Percentiles rank a stretch among this genome's conserved stretches.
These are phyloP conservation scores for Lipotes vexillifer DNA, from an alignment of 2,113 vertebrate species.

Conservation along the genomic window DNA sequence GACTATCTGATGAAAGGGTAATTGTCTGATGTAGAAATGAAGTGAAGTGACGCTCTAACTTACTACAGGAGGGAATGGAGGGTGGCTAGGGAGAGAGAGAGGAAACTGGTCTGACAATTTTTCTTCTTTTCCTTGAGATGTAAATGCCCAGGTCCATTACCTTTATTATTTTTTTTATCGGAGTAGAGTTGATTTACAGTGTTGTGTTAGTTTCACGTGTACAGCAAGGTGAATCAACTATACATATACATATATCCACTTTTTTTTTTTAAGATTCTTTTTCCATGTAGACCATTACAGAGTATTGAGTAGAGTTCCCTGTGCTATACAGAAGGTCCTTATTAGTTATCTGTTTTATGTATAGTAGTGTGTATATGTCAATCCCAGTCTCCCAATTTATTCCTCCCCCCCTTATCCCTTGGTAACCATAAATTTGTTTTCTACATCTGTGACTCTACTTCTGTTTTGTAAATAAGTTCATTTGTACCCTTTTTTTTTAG, in stretches of 20 bases:
- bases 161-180: neutral
- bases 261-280: too few relatives aligned
- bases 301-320: too few relatives aligned
- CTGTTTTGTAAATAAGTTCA: too few relatives aligned
- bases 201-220: neutral
- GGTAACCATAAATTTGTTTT: too few relatives aligned
- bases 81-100: neutral
- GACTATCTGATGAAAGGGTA: neutral
- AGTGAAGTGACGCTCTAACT: neutral
- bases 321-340: too few relatives aligned
- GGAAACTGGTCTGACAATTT: neutral
- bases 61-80: neutral
- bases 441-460: too few relatives aligned
- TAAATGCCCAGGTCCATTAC: constrained; percentile 13
- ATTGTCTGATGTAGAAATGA: constrained; percentile 31
- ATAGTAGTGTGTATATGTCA: too few relatives aligned
- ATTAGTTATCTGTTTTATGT: too few relatives aligned
- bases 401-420: too few relatives aligned
- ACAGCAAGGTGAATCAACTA: neutral
- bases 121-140: constrained; percentile 9
- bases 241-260: neutral
- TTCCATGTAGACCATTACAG: too few relatives aligned
- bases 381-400: too few relatives aligned
- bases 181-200: neutral
- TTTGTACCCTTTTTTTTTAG: too few relatives aligned